phyloP scores from a whole-genome alignment of 1,140 invertebrate species.

The Euwallacea similis region DNA sequence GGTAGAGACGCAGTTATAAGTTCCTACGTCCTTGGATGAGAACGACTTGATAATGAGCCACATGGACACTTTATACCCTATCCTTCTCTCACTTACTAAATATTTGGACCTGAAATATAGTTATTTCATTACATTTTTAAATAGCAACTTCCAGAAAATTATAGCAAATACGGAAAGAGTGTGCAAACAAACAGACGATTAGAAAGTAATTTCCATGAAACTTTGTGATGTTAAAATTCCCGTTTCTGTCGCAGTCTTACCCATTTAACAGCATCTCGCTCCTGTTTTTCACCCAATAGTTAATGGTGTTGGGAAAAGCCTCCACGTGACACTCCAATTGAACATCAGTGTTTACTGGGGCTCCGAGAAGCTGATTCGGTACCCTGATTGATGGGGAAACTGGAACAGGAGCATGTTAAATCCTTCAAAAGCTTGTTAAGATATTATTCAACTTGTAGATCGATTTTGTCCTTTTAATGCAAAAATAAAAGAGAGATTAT shows the following conservation, averaged over 20 bases:
- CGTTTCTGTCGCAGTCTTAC: slow-evolving; percentile 56
- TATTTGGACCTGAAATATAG: slow-evolving; percentile 72
- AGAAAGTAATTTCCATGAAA: too few relatives aligned
- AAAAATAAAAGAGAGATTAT: too few relatives aligned
- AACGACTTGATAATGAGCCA: slow-evolving; percentile 80
- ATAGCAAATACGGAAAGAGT: too few relatives aligned
- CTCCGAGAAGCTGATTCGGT: slow-evolving; percentile 79
- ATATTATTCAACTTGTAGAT: too few relatives aligned
- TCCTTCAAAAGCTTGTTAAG: too few relatives aligned
- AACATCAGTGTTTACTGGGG: slow-evolving; percentile 77
- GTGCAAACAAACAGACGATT: too few relatives aligned
- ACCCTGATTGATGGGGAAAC: slow-evolving; percentile 81
- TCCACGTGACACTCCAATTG: slow-evolving; percentile 80
- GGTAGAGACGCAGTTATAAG: slow-evolving; percentile 88
- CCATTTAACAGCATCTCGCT: slow-evolving; percentile 78
- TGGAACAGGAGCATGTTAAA: slow-evolving; percentile 49
- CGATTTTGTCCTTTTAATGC: too few relatives aligned
- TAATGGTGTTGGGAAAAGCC: slow-evolving; percentile 80
- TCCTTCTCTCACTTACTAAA: slow-evolving; percentile 73
- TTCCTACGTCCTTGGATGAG: slow-evolving; percentile 76
- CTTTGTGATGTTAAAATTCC: too few relatives aligned
- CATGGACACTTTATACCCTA: slow-evolving; percentile 82
- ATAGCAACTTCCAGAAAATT: too few relatives aligned
- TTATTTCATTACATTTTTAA: too few relatives aligned
- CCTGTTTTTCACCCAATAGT: slow-evolving; percentile 80